Evolutionary conservation across 2,113 vertebrate species (phyloP).

Genomic region (Promerops cafer): DNA sequence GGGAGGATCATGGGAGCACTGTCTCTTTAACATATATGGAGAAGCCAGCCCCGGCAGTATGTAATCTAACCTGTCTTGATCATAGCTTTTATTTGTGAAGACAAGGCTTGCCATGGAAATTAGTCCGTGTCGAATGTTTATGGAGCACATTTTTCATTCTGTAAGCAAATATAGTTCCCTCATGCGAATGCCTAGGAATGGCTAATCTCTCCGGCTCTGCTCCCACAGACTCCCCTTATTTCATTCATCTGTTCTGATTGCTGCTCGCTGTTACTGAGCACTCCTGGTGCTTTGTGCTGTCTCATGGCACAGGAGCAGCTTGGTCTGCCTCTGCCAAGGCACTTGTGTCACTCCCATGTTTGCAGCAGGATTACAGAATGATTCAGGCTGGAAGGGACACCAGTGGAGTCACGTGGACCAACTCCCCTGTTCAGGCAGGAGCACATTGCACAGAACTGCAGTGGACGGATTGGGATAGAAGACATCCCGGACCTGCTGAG

Average conservation of each 20-base stretch:
- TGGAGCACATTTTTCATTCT: conserved; percentile 73
- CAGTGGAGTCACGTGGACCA: not conserved
- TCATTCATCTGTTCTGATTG: not conserved
- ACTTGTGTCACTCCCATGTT: accelerated
- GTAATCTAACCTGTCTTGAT: conserved; percentile 42
- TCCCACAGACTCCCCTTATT: not conserved
- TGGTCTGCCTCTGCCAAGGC: not conserved
- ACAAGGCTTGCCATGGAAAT: conserved; percentile 55
- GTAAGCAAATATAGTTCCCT: conserved; percentile 73
- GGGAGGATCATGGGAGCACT: not conserved
- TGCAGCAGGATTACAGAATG: not conserved
- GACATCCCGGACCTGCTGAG: not conserved
- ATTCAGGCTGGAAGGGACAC: not conserved
- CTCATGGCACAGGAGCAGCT: not conserved
- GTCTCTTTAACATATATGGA: not conserved
- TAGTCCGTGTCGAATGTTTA: conserved; percentile 58
- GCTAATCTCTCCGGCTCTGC: not conserved
- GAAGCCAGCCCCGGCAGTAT: not conserved
- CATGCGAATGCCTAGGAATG: conserved; percentile 10
- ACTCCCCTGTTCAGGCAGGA: not conserved
- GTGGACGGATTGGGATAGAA: not conserved
- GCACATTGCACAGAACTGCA: not conserved
- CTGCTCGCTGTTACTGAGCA: not conserved
- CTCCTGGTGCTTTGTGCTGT: not conserved
- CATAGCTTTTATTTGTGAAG: conserved; percentile 42